Conservation (phyloP, 2,888 invertebrate genomes). For the Hydroisotoma schaefferi region DNA sequence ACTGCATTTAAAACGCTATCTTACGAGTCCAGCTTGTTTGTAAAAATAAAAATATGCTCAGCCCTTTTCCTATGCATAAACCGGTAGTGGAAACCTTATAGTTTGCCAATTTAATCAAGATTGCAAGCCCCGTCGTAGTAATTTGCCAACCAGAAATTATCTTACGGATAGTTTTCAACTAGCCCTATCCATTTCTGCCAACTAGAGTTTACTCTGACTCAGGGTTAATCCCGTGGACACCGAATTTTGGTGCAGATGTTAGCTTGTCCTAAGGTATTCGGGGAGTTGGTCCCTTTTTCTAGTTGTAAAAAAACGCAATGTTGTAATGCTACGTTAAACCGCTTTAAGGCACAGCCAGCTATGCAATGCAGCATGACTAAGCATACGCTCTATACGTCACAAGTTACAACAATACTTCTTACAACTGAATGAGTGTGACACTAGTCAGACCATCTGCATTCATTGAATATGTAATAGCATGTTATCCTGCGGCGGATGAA, state of each 20-base stretch:
- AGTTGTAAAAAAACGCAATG: slow-evolving; percentile 1
- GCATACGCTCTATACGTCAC: not conserved
- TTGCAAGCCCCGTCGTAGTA: not conserved
- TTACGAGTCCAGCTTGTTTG: no score
- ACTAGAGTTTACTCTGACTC: not conserved
- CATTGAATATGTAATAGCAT: no score
- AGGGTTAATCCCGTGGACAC: not conserved
- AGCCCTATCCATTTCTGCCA: not conserved
- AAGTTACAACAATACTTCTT: not conserved
- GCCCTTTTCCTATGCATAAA: no score
- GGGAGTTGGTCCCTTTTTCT: slow-evolving; percentile 17
- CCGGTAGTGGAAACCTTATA: no score
- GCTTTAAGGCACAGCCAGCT: slow-evolving; percentile 14
- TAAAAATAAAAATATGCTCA: no score
- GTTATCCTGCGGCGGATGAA: no score
- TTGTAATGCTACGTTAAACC: slow-evolving; percentile 7
- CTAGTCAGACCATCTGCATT: slow-evolving; percentile 13
- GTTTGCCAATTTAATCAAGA: not conserved
- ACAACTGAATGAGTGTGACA: not conserved
- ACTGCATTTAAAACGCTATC: no score
- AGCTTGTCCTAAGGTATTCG: slow-evolving; percentile 8
- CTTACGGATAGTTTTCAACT: slow-evolving; percentile 2
- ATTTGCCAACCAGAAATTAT: not conserved
- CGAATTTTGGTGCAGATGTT: slow-evolving; percentile 12
- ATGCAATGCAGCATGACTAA: no score